Evolutionary conservation across 2,113 vertebrate species (phyloP).

Genomic region (Leucoraja erinaceus): DNA sequence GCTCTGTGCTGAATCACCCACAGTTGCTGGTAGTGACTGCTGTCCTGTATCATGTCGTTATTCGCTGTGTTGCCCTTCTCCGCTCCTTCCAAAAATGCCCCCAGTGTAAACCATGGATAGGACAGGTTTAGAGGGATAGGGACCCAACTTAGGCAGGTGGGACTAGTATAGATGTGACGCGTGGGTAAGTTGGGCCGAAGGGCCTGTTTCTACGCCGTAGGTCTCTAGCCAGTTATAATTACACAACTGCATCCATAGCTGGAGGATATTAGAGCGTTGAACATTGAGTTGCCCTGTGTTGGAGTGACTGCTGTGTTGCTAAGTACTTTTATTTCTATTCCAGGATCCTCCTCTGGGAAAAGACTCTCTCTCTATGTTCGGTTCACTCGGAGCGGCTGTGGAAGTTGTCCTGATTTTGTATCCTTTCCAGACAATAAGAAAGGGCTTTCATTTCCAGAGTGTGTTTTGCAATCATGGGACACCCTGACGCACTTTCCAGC

Average conservation of each 20-base stretch:
- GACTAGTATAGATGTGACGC: too few relatives aligned
- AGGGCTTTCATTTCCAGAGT: too few relatives aligned
- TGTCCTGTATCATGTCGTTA: neutral
- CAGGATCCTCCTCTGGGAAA: conserved; percentile 79
- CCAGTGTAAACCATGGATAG: too few relatives aligned
- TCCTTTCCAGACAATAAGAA: conserved; percentile 58
- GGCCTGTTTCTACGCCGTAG: too few relatives aligned
- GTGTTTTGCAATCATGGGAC: too few relatives aligned
- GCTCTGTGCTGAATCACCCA: neutral
- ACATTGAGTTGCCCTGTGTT: neutral
- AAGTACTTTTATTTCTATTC: conserved; percentile 13
- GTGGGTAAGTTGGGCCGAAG: too few relatives aligned
- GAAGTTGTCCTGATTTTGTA: conserved; percentile 95
- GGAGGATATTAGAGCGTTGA: neutral
- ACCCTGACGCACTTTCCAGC: too few relatives aligned
- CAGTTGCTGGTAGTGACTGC: neutral
- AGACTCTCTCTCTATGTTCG: conserved; percentile 90
- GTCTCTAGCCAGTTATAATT: neutral
- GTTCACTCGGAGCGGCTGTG: conserved; percentile 82
- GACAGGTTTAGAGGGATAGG: too few relatives aligned
- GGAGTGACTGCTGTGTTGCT: neutral
- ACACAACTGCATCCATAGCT: neutral
- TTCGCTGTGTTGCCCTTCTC: neutral
- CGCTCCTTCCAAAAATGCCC: neutral
- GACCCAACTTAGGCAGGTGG: too few relatives aligned